phyloP scores from a whole-genome alignment of 2,888 invertebrate species.

The Chaetoderma sp. region DNA sequence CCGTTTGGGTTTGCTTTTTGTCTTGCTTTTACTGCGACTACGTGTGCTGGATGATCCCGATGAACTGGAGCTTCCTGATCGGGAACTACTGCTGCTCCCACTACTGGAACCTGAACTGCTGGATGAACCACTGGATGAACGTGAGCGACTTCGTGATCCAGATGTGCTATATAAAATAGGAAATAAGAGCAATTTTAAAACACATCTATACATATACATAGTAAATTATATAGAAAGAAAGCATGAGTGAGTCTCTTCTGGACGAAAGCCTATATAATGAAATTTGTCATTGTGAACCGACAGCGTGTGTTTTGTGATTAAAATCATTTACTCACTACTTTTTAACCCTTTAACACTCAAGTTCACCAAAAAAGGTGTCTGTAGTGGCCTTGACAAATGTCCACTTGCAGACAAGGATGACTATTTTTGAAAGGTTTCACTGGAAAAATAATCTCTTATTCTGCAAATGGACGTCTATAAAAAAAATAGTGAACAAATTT shows the following conservation, averaged over 20 bases:
- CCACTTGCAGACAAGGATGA: too few relatives aligned
- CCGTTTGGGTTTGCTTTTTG: conserved; percentile 33
- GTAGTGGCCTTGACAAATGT: too few relatives aligned
- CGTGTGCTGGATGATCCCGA: conserved; percentile 70
- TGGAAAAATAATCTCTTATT: too few relatives aligned
- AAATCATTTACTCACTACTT: too few relatives aligned
- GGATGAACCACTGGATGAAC: conserved; percentile 71
- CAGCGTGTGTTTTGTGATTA: too few relatives aligned
- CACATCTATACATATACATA: not conserved
- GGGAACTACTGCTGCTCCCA: conserved; percentile 55
- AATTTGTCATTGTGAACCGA: too few relatives aligned
- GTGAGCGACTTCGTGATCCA: conserved; percentile 45
- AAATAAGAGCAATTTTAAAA: not conserved
- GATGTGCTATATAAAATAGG: not conserved
- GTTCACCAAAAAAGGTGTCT: too few relatives aligned
- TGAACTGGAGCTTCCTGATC: conserved; percentile 76
- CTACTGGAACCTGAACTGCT: conserved; percentile 57
- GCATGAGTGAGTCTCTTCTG: not conserved
- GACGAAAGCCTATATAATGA: too few relatives aligned
- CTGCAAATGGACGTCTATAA: too few relatives aligned
- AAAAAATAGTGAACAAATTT: too few relatives aligned
- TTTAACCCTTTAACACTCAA: too few relatives aligned
- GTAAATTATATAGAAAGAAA: not conserved
- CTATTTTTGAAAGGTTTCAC: too few relatives aligned
- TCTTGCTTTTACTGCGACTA: conserved; percentile 49